Base-by-base conservation (phyloP, 2,797 vertebrate species). In the Syncerus caffer region DNA sequence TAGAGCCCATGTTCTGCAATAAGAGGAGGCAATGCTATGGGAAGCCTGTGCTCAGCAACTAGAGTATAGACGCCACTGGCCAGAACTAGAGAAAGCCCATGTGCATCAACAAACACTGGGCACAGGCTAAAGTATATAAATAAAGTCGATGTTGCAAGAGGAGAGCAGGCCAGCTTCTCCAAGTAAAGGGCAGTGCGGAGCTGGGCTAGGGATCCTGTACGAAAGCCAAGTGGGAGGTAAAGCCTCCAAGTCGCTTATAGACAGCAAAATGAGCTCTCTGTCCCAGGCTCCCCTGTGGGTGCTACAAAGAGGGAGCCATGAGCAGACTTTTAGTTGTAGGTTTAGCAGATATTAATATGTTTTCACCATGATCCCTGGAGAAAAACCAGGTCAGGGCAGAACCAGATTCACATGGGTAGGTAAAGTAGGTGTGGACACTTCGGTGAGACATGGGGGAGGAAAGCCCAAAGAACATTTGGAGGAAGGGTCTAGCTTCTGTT, bases 31-130 rank as follows among this genome's bases (percentile, higher is more conserved):
- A 67, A 8, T 19, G 8, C 62, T 9, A 34, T 67, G 62, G 67
- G 62, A 67, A 34, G 62, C 62, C 62, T 67, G 62, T 11, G 62
- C 62, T 19, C 62, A 67, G 16, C n/a, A 67, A 19, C 62, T 67
- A 67, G 2, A 10, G 16, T 67, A n/a, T 67, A 67, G n/a, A 2
- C 0, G 4, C 31, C 31, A 34, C 62, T 67, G 16, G n/a, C 31
- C 2, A 34, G 4, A 67, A 19, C 62, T 67, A 67, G 62, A 34
- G n/a, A 67, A 67, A 34, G n/a, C 8, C 16, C 1, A 0, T 67
- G 62, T 67, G n/a, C 62, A 67, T 34, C 62, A 19, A 5, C 2
- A 9, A 34, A 67, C 8, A 67, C 9, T 19, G 2, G 31, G 31
- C 16, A 67, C 62, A 67, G n/a, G 17, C 16, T 67, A 67, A n/a